A percentile compares a stretch with the other conserved stretches of the same genome.
Conservation (phyloP, 2,113 vertebrate genomes). For the Microtus oregoni region DNA sequence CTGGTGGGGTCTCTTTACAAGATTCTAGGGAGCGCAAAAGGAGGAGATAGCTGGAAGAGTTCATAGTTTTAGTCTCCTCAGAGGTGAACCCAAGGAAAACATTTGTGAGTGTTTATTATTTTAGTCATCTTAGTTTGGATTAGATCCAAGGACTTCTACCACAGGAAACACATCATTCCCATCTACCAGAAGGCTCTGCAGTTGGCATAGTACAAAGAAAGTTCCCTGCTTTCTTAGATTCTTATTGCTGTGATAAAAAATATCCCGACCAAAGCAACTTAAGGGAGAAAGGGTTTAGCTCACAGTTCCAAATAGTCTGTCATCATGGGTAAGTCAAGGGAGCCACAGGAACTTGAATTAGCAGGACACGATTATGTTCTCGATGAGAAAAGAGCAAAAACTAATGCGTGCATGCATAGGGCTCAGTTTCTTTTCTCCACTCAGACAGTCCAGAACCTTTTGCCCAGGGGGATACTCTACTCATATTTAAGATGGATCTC, state of each 20-base stretch:
- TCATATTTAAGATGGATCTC: background rate
- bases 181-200: background rate
- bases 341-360: background rate
- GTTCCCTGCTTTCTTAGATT: background rate
- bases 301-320: background rate
- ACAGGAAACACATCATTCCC: background rate
- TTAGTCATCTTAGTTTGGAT: constrained; percentile 4
- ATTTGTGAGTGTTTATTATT: constrained; percentile 9
- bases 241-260: background rate
- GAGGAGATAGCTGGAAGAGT: background rate
- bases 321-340: background rate
- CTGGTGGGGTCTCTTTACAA: constrained; percentile 7
- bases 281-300: background rate
- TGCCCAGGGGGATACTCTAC: no score
- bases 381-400: background rate
- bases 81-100: background rate
- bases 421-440: background rate
- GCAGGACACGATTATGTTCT: no score
- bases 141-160: constrained; percentile 22
- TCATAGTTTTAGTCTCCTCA: constrained; percentile 28
- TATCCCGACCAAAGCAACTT: background rate
- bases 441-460: background rate
- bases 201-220: background rate
- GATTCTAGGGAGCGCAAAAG: background rate
- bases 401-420: background rate